Evolutionary conservation across 2,888 invertebrate species (phyloP), one percentile per base, ranked within the genome.

Genomic region (Tachina lurida): DNA sequence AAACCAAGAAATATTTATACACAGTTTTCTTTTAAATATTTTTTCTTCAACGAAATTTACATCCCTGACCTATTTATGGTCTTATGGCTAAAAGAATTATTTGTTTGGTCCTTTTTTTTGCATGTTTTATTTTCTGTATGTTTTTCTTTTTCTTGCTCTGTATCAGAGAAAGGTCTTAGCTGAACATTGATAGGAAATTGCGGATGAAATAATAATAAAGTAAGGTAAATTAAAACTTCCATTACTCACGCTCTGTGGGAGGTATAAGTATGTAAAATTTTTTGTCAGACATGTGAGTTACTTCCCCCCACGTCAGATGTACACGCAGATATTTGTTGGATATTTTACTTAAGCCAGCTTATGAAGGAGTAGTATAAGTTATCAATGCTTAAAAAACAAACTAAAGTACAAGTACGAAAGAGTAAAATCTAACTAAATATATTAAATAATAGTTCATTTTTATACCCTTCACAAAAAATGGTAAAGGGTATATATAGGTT

Each of bases 61-160:
- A 84, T 84, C 80, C 75, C 79, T 84, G 84, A 76, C 84, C 84
- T 76, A 84, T 84, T 84, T 80, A 65, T 67, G 54, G 49, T 67
- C 58, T 31, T 79, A 56, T 74, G 63, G 62, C 60, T 74, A 47
- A 68, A 84, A 56, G 74, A 84, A 63, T 62, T 74, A 79, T 63
- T 58, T 70, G 43, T 63, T 67, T 43, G 47, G 39, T 47, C 41
- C 41, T 62, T 8, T 13, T 17, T 65, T 41, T 52, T 62, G 54
- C 7, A 7, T 58, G 1, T 73, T 67, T 60, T 15, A 15, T 12
- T 43, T 39, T 9, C 9, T 41, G 22, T 43, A 31, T 3, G 31
- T 17, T 31, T 17, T 56, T 47, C 4, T 71, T 39, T 17, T 52
- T 17, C 19, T 58, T 31, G 15, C 17, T 17, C 17, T 17, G 3